Evolutionary conservation across 2,113 vertebrate species (phyloP).

Genomic region (Piprites chloris): DNA sequence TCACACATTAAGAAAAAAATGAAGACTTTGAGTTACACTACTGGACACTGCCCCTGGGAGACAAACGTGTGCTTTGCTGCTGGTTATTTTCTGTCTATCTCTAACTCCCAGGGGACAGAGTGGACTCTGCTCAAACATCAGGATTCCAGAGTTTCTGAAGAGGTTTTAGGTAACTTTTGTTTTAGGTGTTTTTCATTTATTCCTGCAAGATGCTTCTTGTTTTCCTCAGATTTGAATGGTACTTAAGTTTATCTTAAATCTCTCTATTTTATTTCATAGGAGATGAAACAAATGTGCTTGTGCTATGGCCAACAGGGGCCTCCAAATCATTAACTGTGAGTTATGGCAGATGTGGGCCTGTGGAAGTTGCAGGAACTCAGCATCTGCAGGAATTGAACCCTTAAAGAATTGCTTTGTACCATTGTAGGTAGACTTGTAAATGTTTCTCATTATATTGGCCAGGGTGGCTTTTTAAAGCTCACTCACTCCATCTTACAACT

Average conservation of each 20-base stretch:
- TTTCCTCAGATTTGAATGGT: neutral
- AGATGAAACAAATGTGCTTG: neutral
- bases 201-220: neutral
- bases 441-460: neutral
- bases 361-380: neutral
- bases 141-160: neutral
- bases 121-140: neutral
- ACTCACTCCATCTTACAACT: neutral
- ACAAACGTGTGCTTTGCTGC: neutral
- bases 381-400: neutral
- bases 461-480: neutral
- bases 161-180: neutral
- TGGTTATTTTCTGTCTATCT: neutral
- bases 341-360: neutral
- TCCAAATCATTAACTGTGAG: neutral
- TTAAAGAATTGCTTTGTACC: neutral
- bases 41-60: neutral
- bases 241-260: neutral
- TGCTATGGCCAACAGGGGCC: neutral
- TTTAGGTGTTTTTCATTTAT: neutral
- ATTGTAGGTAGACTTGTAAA: neutral
- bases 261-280: neutral
- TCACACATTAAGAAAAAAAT: neutral
- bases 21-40: neutral
- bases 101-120: neutral